Percentiles rank a stretch among this genome's conserved stretches.
Evolutionary conservation across 1,140 invertebrate genomes (phyloP).

Genomic region (Bradysia coprophila): DNA sequence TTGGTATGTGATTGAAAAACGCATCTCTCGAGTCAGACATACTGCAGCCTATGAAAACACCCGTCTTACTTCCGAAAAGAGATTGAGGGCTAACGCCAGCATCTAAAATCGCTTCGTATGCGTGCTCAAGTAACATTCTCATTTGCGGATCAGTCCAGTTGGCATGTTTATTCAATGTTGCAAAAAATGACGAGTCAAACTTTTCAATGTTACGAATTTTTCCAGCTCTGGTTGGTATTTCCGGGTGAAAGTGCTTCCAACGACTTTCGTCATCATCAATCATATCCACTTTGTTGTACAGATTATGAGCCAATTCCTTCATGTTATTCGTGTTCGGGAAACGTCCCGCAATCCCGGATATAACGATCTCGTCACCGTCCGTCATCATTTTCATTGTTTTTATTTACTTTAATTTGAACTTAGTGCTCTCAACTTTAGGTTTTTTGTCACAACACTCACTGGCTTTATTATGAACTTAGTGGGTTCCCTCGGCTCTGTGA

Average conservation of each 20-base stretch:
- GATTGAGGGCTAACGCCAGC: conserved; percentile 33
- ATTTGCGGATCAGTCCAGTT: conserved; percentile 79
- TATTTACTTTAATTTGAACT: no score
- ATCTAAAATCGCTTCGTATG: conserved; percentile 76
- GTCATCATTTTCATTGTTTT: conserved; percentile 22
- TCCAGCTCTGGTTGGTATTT: conserved; percentile 35
- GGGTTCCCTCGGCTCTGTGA: no score
- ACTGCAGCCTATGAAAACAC: conserved; percentile 38
- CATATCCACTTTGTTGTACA: conserved; percentile 26
- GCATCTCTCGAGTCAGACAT: background rate
- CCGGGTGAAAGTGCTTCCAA: no score
- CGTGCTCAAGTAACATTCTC: conserved; percentile 62
- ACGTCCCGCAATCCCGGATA: conserved; percentile 46
- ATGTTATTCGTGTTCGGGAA: conserved; percentile 54
- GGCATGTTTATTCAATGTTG: conserved; percentile 63
- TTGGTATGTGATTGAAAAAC: background rate
- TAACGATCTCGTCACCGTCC: conserved; percentile 17
- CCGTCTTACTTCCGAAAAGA: conserved; percentile 31
- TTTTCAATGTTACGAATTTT: conserved; percentile 45
- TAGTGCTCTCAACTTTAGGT: no score
- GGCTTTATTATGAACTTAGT: no score
- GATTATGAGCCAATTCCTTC: conserved; percentile 42
- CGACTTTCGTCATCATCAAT: conserved; percentile 40
- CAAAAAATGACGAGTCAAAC: conserved; percentile 71
- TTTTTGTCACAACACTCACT: no score